Conservation (phyloP, 2,888 invertebrate species). For the Ophion costatus region DNA sequence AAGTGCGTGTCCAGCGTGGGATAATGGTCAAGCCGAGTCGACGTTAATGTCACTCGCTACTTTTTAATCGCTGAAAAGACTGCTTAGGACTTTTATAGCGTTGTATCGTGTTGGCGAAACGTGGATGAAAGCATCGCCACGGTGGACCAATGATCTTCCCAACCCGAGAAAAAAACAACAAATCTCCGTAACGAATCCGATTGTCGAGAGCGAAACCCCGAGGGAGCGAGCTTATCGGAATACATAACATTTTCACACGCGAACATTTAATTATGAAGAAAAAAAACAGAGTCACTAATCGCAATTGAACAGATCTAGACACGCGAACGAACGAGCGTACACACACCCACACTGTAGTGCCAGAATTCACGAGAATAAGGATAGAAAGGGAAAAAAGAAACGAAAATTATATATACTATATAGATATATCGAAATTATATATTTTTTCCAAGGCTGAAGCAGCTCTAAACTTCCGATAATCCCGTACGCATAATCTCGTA, state of each 20-base stretch:
- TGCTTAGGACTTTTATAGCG: conserved; percentile 62
- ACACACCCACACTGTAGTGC: conserved; percentile 56
- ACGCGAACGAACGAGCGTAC: conserved; percentile 1
- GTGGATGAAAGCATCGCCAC: conserved; percentile 36
- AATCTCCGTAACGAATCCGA: conserved; percentile 42
- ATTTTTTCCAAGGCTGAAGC: conserved; percentile 64
- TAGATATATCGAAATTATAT: conserved; percentile 65
- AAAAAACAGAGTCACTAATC: conserved; percentile 6
- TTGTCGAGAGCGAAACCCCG: conserved; percentile 7
- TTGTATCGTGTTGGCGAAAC: conserved; percentile 42
- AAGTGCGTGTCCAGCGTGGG: conserved; percentile 29
- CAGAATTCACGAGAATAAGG: conserved; percentile 46
- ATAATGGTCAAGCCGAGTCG: conserved; percentile 32
- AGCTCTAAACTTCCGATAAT: conserved; percentile 65
- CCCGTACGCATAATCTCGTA: conserved; percentile 58
- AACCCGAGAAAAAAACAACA: conserved; percentile 38
- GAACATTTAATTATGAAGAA: conserved; percentile 20
- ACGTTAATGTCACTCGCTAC: conserved; percentile 40
- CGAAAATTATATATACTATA: conserved; percentile 62
- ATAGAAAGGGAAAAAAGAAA: conserved; percentile 15
- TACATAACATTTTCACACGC: background rate
- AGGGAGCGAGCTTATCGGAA: conserved; percentile 31
- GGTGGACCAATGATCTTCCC: conserved; percentile 63
- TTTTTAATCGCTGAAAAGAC: conserved; percentile 62
- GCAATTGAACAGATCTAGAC: conserved; percentile 5